Conservation (phyloP, 2,797 vertebrate species). For the Aplochiton taeniatus region DNA sequence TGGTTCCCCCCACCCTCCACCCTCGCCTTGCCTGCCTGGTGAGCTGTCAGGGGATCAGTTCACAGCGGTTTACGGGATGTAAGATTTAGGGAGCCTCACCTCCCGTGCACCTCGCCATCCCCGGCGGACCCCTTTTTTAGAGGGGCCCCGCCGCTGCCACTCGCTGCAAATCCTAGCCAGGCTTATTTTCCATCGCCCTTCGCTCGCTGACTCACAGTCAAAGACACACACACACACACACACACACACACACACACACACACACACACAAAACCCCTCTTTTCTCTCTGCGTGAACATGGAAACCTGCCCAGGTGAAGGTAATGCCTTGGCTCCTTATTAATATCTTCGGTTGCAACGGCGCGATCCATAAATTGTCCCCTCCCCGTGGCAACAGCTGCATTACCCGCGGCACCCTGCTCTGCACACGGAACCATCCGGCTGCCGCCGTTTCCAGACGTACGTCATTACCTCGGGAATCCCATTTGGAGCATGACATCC, state of each 20-base stretch:
- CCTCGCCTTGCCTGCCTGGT: slow-evolving; percentile 40
- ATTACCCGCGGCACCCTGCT: slow-evolving; percentile 42
- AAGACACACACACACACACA: background rate
- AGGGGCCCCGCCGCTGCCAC: slow-evolving; percentile 35
- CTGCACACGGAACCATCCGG: slow-evolving; percentile 25
- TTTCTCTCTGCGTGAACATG: slow-evolving; percentile 7
- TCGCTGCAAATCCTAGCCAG: slow-evolving; percentile 32
- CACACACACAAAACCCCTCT: background rate
- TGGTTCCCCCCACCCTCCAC: slow-evolving; percentile 24
- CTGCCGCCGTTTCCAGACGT: slow-evolving; percentile 35
- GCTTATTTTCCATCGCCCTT: slow-evolving; percentile 31
- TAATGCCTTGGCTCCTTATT: slow-evolving; percentile 11
- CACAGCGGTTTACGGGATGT: slow-evolving; percentile 49
- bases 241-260: slow-evolving; percentile 6
- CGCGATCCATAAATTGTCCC: slow-evolving; percentile 29
- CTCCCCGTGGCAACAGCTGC: slow-evolving; percentile 31
- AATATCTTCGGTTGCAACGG: slow-evolving; percentile 3
- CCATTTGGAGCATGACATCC: slow-evolving; percentile 56
- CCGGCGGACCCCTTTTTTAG: slow-evolving; percentile 40
- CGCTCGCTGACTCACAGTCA: background rate
- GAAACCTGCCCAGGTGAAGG: slow-evolving; percentile 30
- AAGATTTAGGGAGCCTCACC: slow-evolving; percentile 57
- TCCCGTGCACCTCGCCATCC: slow-evolving; percentile 33
- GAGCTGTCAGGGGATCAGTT: slow-evolving; percentile 65
- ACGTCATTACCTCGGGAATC: slow-evolving; percentile 56